phyloP scores from a whole-genome alignment of 1,140 invertebrate species.

The Euura lappo region DNA sequence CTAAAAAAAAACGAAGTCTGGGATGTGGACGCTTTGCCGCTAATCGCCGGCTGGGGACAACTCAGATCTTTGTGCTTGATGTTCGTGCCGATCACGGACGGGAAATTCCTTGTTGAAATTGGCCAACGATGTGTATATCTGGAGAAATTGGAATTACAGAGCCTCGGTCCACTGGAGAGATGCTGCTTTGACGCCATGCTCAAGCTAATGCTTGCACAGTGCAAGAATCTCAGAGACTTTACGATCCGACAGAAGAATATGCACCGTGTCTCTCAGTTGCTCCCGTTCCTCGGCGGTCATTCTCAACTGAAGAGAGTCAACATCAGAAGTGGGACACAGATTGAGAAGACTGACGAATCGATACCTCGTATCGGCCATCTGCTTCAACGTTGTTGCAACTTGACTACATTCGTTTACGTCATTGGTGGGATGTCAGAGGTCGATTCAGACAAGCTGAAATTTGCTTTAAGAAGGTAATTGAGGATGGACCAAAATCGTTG shows the following conservation, averaged over 20 bases:
- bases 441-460: neutral
- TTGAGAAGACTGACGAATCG: neutral
- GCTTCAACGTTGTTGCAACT: neutral
- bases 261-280: neutral
- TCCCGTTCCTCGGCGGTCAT: neutral
- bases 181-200: neutral
- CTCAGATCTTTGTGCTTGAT: neutral
- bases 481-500: too few species aligned
- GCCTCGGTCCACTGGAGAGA: neutral
- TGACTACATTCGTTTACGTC: neutral
- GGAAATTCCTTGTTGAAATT: neutral
- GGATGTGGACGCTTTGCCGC: neutral
- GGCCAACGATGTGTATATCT: neutral
- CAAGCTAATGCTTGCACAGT: neutral
- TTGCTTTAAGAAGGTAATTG: neutral
- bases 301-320: neutral
- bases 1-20: neutral
- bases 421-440: neutral
- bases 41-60: neutral
- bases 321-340: neutral
- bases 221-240: neutral
- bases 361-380: neutral
- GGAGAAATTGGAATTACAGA: neutral
- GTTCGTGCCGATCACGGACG: neutral
- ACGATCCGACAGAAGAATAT: neutral